Percentiles rank a stretch among this genome's conserved stretches.
Conservation (phyloP, 2,113 vertebrate genomes). For the Pseudolaguvia tuberculata region DNA sequence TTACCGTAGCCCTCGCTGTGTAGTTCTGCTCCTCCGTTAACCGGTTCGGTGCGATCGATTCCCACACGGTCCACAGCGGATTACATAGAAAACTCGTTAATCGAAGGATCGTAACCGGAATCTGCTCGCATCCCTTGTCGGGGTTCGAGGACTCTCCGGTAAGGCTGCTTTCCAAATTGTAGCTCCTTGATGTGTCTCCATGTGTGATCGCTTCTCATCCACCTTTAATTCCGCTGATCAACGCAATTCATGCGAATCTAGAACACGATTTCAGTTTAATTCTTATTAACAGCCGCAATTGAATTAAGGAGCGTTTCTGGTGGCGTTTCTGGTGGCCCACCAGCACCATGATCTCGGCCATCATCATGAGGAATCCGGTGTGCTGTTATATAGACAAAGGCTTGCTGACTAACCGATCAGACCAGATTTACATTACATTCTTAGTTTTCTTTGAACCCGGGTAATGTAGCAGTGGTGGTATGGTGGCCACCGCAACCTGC, state of each 20-base stretch:
- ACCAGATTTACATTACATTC: background rate
- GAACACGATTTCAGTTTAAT: background rate
- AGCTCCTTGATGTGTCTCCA: background rate
- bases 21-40: constrained; percentile 46
- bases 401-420: background rate
- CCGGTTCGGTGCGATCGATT: constrained; percentile 39
- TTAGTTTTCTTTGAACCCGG: background rate
- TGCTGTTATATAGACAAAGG: constrained; percentile 41
- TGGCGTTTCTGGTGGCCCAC: background rate
- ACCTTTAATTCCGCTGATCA: background rate
- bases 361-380: background rate
- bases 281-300: background rate
- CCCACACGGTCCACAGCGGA: constrained; percentile 49
- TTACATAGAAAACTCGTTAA: background rate
- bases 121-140: constrained; percentile 8
- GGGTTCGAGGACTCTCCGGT: constrained; percentile 28
- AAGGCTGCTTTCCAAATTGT: background rate
- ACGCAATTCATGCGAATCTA: background rate
- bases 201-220: constrained; percentile 9
- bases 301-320: background rate
- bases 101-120: background rate
- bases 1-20: constrained; percentile 58
- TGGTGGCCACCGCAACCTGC: background rate
- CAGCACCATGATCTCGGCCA: constrained; percentile 6
- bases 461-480: background rate